Percentiles rank a stretch among this genome's conserved stretches.
These are phyloP conservation scores for Lottia scabra DNA, from an alignment of 2,888 invertebrate genomes.

Conservation along the genomic window DNA sequence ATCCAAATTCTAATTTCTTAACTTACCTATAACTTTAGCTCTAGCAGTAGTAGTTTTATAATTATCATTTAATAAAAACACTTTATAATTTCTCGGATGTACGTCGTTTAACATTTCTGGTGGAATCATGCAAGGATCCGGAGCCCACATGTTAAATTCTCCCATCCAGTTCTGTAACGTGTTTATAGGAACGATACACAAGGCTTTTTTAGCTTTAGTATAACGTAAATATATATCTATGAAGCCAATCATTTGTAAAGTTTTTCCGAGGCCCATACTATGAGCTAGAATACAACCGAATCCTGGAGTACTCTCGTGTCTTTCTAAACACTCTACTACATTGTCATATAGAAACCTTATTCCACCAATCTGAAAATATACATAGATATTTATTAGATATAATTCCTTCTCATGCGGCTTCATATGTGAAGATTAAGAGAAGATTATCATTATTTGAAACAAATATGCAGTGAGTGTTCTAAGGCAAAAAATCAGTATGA, in stretches of 20 bases:
- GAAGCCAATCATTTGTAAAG: slow-evolving; percentile 91
- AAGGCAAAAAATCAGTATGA: too few relatives aligned
- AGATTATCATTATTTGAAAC: too few relatives aligned
- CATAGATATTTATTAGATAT: too few relatives aligned
- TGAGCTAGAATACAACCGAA: slow-evolving; percentile 99
- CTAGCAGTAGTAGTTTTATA: slow-evolving; percentile 91
- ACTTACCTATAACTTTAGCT: slow-evolving; percentile 77
- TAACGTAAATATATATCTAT: slow-evolving; percentile 94
- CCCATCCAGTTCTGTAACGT: slow-evolving; percentile 98
- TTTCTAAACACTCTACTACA: slow-evolving; percentile 90
- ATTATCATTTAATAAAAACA: slow-evolving; percentile 92
- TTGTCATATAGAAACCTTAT: slow-evolving; percentile 96
- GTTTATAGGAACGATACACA: slow-evolving; percentile 98
- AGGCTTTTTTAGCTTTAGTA: slow-evolving; percentile 87
- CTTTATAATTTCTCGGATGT: slow-evolving; percentile 83
- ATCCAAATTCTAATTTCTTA: too few relatives aligned
- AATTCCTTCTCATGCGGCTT: too few relatives aligned
- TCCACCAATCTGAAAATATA: slow-evolving; percentile 81
- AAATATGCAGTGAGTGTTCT: too few relatives aligned
- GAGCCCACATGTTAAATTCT: slow-evolving; percentile 98
- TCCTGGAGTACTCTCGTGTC: slow-evolving; percentile 86
- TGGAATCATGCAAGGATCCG: slow-evolving; percentile 64
- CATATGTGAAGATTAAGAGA: too few relatives aligned
- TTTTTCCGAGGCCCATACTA: slow-evolving; percentile 99
- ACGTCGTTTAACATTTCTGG: slow-evolving; percentile 73